phyloP scores from a whole-genome alignment of 2,888 invertebrate species.

The Cheiracanthium punctorium region DNA sequence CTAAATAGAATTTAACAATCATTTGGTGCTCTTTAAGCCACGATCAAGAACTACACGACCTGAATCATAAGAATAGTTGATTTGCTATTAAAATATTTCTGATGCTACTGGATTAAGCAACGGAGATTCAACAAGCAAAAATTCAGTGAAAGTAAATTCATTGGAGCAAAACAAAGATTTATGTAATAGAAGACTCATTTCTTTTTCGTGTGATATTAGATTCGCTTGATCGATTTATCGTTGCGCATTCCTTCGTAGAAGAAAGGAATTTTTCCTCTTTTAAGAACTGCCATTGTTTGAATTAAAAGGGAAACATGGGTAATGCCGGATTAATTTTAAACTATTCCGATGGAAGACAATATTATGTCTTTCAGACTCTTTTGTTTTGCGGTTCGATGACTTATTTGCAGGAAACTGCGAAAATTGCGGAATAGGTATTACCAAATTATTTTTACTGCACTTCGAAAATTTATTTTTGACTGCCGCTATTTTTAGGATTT shows the following conservation, averaged over 20 bases:
- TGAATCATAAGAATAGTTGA: too few relatives aligned
- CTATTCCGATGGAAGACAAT: not conserved
- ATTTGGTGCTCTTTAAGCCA: too few relatives aligned
- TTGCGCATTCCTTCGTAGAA: not conserved
- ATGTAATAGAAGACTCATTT: not conserved
- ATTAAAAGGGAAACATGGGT: not conserved
- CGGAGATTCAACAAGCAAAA: not conserved
- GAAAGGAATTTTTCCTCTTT: not conserved
- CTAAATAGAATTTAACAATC: too few relatives aligned
- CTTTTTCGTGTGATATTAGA: not conserved
- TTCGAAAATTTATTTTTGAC: too few relatives aligned
- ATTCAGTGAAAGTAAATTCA: not conserved
- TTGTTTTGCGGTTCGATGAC: constrained; percentile 2
- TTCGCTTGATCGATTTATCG: not conserved
- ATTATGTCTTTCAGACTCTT: not conserved
- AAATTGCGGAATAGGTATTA: too few relatives aligned
- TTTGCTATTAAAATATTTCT: too few relatives aligned
- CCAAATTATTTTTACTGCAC: too few relatives aligned
- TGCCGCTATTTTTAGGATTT: too few relatives aligned
- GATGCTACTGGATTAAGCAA: not conserved
- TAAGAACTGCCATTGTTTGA: not conserved
- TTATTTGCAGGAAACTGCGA: not conserved
- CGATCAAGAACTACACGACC: too few relatives aligned
- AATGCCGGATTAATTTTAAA: not conserved
- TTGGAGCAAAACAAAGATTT: not conserved